Evolutionary conservation across 2,797 vertebrate genomes (phyloP).

Genomic region (Rhynchonycteris naso): DNA sequence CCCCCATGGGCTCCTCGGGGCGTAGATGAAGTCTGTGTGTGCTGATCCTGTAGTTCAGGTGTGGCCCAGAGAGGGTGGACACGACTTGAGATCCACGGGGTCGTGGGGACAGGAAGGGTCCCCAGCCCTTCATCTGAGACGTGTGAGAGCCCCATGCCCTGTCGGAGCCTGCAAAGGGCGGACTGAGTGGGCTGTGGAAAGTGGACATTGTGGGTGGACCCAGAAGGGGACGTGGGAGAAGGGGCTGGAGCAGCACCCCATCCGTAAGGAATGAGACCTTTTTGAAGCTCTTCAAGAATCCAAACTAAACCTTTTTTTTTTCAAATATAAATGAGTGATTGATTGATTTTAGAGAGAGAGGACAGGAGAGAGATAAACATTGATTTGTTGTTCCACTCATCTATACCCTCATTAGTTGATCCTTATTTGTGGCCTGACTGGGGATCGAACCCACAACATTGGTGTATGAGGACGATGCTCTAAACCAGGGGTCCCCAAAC

Average conservation of each 20-base stretch:
- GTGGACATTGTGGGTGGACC: not conserved
- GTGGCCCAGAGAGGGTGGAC: not conserved
- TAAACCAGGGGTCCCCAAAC: too few relatives aligned
- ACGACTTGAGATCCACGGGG: fast-evolving
- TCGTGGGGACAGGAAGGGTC: not conserved
- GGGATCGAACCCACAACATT: too few relatives aligned
- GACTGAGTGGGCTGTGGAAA: not conserved
- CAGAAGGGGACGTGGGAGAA: too few relatives aligned
- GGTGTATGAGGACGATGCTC: too few relatives aligned
- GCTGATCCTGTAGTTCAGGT: fast-evolving
- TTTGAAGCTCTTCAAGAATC: not conserved
- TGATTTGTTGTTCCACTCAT: too few relatives aligned
- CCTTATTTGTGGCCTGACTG: too few relatives aligned
- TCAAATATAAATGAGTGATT: too few relatives aligned
- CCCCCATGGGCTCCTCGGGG: not conserved
- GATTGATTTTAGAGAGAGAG: too few relatives aligned
- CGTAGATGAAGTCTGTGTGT: not conserved
- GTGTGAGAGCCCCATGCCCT: not conserved
- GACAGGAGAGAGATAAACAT: too few relatives aligned
- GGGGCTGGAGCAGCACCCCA: not conserved
- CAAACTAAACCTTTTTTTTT: not conserved
- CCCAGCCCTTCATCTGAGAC: not conserved
- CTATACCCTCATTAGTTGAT: too few relatives aligned
- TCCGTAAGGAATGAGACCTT: too few relatives aligned
- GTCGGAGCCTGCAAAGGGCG: not conserved